Percentiles rank a stretch among this genome's conserved stretches.
These are phyloP conservation scores for Ectemnius continuus DNA, from an alignment of 2,888 invertebrate species.

Conservation along the genomic window DNA sequence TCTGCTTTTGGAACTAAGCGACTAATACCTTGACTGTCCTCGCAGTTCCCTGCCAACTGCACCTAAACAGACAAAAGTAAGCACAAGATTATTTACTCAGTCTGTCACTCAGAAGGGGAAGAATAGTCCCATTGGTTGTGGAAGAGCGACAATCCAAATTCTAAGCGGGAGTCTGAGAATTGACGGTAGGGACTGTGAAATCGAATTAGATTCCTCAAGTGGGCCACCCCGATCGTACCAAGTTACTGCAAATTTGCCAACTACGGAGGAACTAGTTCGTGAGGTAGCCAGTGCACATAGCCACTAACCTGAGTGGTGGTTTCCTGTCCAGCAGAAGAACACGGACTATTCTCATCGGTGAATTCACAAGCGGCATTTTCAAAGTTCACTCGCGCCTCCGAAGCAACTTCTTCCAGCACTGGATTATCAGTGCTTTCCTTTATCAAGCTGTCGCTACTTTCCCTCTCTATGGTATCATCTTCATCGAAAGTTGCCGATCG, in stretches of 20 bases:
- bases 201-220: too few relatives aligned
- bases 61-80: slow-evolving; percentile 41
- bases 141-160: too few relatives aligned
- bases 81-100: slow-evolving; percentile 11
- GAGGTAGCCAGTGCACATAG: not conserved
- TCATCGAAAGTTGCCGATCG: slow-evolving; percentile 37
- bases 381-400: slow-evolving; percentile 7
- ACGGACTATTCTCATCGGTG: slow-evolving; percentile 7
- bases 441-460: not conserved
- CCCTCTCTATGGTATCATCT: slow-evolving; percentile 17
- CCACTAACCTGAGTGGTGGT: slow-evolving; percentile 48
- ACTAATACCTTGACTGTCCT: slow-evolving; percentile 71
- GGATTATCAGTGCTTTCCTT: slow-evolving; percentile 57
- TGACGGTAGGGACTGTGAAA: too few relatives aligned
- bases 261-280: too few relatives aligned
- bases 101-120: not conserved
- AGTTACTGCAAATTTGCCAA: too few relatives aligned
- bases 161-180: too few relatives aligned
- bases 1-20: slow-evolving; percentile 69
- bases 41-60: slow-evolving; percentile 26
- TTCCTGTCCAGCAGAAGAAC: slow-evolving; percentile 31
- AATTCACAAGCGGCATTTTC: not conserved
- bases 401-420: slow-evolving; percentile 9
- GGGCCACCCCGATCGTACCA: too few relatives aligned
- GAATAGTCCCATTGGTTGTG: too few relatives aligned